Evolutionary conservation across 2,113 vertebrate genomes (phyloP).

Genomic region (Glareola pratincola): DNA sequence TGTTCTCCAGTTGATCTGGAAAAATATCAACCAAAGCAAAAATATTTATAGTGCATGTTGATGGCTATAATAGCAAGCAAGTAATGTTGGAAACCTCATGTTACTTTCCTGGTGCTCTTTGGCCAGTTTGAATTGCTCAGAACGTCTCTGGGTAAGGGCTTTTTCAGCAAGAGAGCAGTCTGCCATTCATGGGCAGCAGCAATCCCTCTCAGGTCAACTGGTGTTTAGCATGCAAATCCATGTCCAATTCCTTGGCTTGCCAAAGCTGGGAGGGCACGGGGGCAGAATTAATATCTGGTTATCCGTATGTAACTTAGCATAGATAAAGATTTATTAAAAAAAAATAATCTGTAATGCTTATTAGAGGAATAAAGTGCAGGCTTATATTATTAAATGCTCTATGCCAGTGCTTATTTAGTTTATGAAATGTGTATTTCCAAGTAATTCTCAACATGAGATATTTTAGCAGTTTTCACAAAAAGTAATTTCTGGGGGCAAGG

Average conservation of each 20-base stretch:
- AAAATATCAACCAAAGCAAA: background rate
- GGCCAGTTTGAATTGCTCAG: background rate
- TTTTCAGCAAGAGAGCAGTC: background rate
- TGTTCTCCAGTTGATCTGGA: background rate
- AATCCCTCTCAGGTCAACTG: background rate
- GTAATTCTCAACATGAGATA: background rate
- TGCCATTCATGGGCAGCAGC: background rate
- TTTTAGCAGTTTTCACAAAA: background rate
- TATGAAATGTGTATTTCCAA: background rate
- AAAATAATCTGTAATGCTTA: background rate
- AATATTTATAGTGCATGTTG: constrained; percentile 19
- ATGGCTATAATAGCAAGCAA: background rate
- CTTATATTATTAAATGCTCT: background rate
- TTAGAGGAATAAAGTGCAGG: background rate
- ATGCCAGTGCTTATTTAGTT: background rate
- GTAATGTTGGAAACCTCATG: background rate
- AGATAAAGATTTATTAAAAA: background rate
- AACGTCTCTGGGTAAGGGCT: background rate
- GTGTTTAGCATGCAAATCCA: constrained; percentile 7
- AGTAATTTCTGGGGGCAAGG: background rate
- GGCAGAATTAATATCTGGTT: background rate
- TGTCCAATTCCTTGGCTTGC: background rate
- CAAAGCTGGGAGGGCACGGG: background rate
- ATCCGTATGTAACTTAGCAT: background rate
- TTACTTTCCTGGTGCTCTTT: background rate